Conservation (phyloP, 2,113 vertebrate genomes). For the Tyto alba region DNA sequence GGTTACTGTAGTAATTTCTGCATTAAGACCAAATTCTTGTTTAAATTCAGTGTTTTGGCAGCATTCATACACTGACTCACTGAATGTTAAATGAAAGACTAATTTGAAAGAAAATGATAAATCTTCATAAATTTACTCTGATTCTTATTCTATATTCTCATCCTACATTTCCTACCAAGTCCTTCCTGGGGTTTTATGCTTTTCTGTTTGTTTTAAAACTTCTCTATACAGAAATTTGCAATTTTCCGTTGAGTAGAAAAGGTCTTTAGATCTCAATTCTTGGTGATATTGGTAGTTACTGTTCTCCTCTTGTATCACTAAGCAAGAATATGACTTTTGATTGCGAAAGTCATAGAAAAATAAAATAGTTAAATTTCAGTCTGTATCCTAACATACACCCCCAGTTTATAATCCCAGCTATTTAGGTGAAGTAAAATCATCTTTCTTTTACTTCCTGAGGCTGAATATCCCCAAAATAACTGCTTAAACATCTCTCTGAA, state of each 20-base stretch:
- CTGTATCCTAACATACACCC: neutral
- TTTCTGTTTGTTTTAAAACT: neutral
- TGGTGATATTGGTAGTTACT: neutral
- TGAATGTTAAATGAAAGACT: conserved; percentile 25
- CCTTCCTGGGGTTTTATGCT: neutral
- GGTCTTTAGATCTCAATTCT: neutral
- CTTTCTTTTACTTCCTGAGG: neutral
- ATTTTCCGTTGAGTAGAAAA: neutral
- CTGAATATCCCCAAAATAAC: neutral
- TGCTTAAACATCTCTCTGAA: neutral
- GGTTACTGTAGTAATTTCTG: conserved; percentile 20
- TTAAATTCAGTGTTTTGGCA: conserved; percentile 37
- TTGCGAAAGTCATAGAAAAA: neutral
- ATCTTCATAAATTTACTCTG: conserved; percentile 1
- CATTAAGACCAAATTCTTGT: conserved; percentile 46
- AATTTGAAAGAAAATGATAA: conserved; percentile 7
- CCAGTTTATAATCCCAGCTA: neutral
- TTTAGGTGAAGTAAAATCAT: neutral
- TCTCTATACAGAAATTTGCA: neutral
- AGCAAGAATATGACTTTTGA: neutral
- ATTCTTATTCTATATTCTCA: neutral
- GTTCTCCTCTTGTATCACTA: neutral
- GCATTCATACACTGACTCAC: conserved; percentile 15
- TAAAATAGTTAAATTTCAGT: neutral
- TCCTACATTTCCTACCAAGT: neutral